Evolutionary conservation across 2,797 vertebrate species (phyloP).

Genomic region (Scomberomorus guttatus): DNA sequence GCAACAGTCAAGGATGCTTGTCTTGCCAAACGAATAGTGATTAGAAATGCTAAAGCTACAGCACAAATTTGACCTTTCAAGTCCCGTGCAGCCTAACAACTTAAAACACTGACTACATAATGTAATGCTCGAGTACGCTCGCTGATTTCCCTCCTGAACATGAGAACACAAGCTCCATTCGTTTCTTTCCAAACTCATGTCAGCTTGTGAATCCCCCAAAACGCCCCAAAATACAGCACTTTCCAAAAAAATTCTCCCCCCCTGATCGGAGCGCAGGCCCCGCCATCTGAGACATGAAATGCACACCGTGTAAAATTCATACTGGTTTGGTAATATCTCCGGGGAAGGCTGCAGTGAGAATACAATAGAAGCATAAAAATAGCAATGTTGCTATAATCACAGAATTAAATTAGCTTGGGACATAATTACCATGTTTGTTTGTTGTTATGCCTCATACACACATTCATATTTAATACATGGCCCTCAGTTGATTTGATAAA

Average conservation of each 20-base stretch:
- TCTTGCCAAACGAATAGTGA: constrained; percentile 31
- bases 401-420: constrained; percentile 88
- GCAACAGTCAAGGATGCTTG: constrained; percentile 14
- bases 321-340: constrained; percentile 68
- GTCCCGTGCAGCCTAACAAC: constrained; percentile 10
- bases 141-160: constrained; percentile 70
- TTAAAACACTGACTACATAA: constrained; percentile 38
- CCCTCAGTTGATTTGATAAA: constrained; percentile 84
- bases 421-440: constrained; percentile 88
- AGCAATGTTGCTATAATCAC: constrained; percentile 82
- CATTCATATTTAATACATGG: constrained; percentile 86
- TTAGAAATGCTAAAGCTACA: constrained; percentile 41
- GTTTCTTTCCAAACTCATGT: constrained; percentile 43
- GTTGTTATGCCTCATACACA: constrained; percentile 82
- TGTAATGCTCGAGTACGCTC: constrained; percentile 35
- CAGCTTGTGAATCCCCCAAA: constrained; percentile 60
- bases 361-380: constrained; percentile 79
- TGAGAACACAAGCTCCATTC: constrained; percentile 30
- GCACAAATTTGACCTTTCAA: constrained; percentile 61
- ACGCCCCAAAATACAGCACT: constrained; percentile 56
- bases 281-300: constrained; percentile 74
- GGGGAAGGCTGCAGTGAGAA: constrained; percentile 63
- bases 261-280: constrained; percentile 43
- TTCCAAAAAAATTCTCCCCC: constrained; percentile 46
- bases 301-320: constrained; percentile 71